Percentiles rank a stretch among this genome's conserved stretches.
phyloP scores from a whole-genome alignment of 2,888 invertebrate genomes.

The Oscheius myriophilus region DNA sequence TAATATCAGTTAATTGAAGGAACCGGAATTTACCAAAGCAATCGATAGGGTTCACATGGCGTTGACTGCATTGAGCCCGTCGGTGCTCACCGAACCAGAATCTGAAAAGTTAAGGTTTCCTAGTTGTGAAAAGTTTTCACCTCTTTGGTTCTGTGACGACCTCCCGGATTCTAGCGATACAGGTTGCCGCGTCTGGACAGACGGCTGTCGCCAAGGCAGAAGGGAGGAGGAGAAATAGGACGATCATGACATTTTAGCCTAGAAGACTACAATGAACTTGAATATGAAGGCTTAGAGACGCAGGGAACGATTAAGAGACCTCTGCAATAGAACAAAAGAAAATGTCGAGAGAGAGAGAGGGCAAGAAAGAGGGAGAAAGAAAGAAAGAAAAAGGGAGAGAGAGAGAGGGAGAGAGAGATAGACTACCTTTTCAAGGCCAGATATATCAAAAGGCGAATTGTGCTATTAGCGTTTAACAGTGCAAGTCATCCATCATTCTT shows the following conservation, averaged over 20 bases:
- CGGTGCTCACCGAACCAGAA: conserved; percentile 60
- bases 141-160: conserved; percentile 49
- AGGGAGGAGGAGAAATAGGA: not conserved
- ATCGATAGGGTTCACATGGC: conserved; percentile 28
- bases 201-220: conserved; percentile 22
- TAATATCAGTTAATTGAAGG: no score
- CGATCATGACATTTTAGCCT: conserved; percentile 20
- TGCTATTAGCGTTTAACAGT: no score
- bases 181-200: conserved; percentile 48
- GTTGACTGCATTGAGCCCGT: conserved; percentile 37
- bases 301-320: no score
- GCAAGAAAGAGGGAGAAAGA: conserved; percentile 7
- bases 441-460: no score
- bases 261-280: conserved; percentile 1
- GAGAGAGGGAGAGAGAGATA: no score
- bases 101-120: conserved; percentile 14
- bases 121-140: conserved; percentile 23
- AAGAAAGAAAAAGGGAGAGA: not conserved
- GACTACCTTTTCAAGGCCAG: no score
- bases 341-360: not conserved
- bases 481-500: no score
- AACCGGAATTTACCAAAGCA: conserved; percentile 21
- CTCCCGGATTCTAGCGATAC: conserved; percentile 47
- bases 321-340: not conserved
- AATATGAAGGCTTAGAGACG: no score